Base-by-base conservation (phyloP, 2,797 vertebrate genomes). In the Columba guinea region DNA sequence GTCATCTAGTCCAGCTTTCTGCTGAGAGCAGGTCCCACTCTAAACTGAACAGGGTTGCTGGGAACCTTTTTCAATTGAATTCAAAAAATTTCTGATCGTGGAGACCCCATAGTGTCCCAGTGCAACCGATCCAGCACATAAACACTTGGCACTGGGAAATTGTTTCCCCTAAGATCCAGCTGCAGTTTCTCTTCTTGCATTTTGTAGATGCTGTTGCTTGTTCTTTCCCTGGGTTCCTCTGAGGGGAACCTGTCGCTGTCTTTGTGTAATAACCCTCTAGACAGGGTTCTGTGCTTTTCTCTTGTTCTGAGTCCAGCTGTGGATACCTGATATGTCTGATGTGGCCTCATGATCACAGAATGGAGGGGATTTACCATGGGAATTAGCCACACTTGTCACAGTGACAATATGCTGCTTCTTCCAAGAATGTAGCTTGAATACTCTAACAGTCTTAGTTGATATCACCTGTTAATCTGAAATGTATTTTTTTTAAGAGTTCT, bases 131-230 rank as follows among this genome's bases (percentile, higher is more conserved):
- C 9, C 30, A 52, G 20, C 20, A 19, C 2, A 4, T 74, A 48
- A 77, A 48, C 15, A 19, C 10, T 34, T 0, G 0, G 0, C 9
- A 13, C 13, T 65, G 41, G 9, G 23, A 46, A 71, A n/a, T 19
- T n/a, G 7, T 24, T 80, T 77, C 22, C 18, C 3, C 1, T 21
- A 53, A 30, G n/a, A 28, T 68, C 8, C 24, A 71, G 13, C 28
- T 73, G 39, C 30, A 28, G 7, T 59, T 87, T 53, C 37, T 67
- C 11, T 20, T 20, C 13, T 27, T 71, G n/a, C 5, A 9, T 75
- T 59, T 71, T 71, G 9, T 35, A 17, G 9, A 32, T 37, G 7
- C 12, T 59, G 19, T 49, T 10, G 84, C 28, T 65, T 49, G 23
- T 44, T 18, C n/a, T 73, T 73, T 52, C 21, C 6, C 11, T 56